phyloP scores from a whole-genome alignment of 2,113 vertebrate species.

The Oreochromis niloticus region DNA sequence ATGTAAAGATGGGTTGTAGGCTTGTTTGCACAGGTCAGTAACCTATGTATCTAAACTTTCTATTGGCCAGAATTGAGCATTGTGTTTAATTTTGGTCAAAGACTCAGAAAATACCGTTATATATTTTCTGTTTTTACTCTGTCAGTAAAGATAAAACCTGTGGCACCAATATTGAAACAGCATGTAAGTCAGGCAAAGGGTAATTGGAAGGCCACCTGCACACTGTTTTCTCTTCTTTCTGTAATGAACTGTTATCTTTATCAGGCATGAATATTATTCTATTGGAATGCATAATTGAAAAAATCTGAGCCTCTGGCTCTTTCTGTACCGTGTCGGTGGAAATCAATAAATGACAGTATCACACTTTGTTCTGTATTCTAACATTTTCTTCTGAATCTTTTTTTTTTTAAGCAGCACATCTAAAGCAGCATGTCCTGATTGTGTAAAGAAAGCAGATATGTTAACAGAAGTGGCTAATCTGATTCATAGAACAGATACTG shows the following conservation, averaged over 20 bases:
- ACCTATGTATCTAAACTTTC: background rate
- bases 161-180: background rate
- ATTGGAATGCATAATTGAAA: constrained; percentile 18
- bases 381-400: background rate
- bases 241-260: constrained; percentile 1
- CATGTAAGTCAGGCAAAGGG: background rate
- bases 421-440: background rate
- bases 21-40: background rate
- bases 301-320: background rate
- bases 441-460: background rate
- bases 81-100: background rate
- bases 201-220: background rate
- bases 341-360: constrained; percentile 44
- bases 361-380: background rate
- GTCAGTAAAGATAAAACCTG: background rate
- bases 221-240: background rate
- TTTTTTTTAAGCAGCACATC: background rate
- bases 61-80: background rate
- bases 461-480: background rate
- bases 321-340: constrained; percentile 22
- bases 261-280: constrained; percentile 34
- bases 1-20: background rate
- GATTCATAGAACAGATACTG: background rate
- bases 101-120: rapidly evolving
- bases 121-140: background rate